Conservation (phyloP, 2,888 invertebrate genomes). For the Hyalella azteca region DNA sequence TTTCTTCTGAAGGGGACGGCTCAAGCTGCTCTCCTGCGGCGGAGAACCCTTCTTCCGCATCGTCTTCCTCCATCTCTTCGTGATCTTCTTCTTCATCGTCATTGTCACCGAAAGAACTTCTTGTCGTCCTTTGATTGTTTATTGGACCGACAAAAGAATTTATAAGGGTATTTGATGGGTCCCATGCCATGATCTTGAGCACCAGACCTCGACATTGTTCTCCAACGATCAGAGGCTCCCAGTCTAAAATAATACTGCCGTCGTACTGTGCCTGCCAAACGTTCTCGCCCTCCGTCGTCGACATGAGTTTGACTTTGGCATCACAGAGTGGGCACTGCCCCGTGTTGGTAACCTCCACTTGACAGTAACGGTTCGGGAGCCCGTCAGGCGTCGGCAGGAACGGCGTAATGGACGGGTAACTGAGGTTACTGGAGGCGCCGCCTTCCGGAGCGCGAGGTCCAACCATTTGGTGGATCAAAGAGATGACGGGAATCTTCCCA, state of each 20-base stretch:
- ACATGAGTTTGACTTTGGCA: conserved; percentile 10
- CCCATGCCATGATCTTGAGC: conserved; percentile 32
- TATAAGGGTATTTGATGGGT: background rate
- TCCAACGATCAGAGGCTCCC: background rate
- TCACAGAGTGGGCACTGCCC: conserved; percentile 28
- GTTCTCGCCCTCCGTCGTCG: conserved; percentile 23
- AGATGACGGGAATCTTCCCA: conserved; percentile 18
- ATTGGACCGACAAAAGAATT: conserved; percentile 12
- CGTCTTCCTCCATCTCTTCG: conserved; percentile 1
- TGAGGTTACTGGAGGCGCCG: background rate
- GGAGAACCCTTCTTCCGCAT: conserved; percentile 9
- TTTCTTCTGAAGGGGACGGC: background rate
- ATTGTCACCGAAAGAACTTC: conserved; percentile 42
- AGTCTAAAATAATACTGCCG: conserved; percentile 15
- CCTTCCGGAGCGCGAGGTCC: background rate
- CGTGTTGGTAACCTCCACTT: conserved; percentile 23
- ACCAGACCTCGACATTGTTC: conserved; percentile 15
- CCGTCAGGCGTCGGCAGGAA: conserved; percentile 19
- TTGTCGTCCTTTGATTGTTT: conserved; percentile 43
- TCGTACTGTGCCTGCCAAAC: conserved; percentile 33
- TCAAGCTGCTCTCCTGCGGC: conserved; percentile 18
- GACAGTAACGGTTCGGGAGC: conserved; percentile 25
- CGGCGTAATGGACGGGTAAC: conserved; percentile 22
- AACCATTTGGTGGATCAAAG: conserved; percentile 25
- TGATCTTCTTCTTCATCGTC: conserved; percentile 13